Percentiles rank a stretch among this genome's conserved stretches.
These are phyloP conservation scores for pig (Sus scrofa) DNA, from an alignment of 2,113 vertebrate species.

Conservation along the genomic window T2T-Sscrofa CM000819.6:7515001-7515500, in stretches of 20 bases:
- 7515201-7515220: neutral
- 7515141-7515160: neutral
- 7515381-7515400: neutral
- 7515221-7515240: neutral
- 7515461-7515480: neutral
- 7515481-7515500: neutral
- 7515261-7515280: neutral
- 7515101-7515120: slow-evolving; percentile 57
- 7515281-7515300: neutral
- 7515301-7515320: neutral
- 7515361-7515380: neutral
- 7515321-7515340: neutral
- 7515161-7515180: neutral
- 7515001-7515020: slow-evolving; percentile 57
- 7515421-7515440: neutral
- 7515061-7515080: slow-evolving; percentile 43
- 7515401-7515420: neutral
- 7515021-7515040: slow-evolving; percentile 61
- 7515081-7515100: slow-evolving; percentile 24
- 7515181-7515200: neutral
- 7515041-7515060: neutral
- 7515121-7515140: neutral
- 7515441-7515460: neutral
- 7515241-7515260: neutral
- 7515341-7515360: neutral